A percentile compares a stretch with the other conserved stretches of the same genome.
phyloP scores from a whole-genome alignment of 2,888 invertebrate genomes.

The Sminthurides aquaticus region DNA sequence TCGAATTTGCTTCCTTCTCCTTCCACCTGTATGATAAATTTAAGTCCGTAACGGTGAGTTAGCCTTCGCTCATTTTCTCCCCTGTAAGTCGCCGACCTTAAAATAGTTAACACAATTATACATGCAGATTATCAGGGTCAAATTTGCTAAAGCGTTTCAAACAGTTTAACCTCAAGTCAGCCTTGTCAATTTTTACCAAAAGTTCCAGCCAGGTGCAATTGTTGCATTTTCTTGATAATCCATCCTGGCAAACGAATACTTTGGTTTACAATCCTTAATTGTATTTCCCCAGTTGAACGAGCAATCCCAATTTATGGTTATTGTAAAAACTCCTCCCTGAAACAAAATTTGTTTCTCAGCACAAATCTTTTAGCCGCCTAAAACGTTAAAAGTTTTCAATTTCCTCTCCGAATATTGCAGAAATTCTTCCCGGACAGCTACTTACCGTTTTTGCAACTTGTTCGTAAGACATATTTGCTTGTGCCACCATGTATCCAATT shows the following conservation, averaged over 20 bases:
- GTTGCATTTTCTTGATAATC: slow-evolving; percentile 47
- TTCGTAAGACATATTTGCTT: slow-evolving; percentile 43
- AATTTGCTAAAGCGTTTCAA: no score
- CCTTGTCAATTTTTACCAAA: slow-evolving; percentile 49
- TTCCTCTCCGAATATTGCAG: no score
- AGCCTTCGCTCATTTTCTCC: slow-evolving; percentile 47
- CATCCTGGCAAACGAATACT: slow-evolving; percentile 48
- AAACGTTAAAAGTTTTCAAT: background rate
- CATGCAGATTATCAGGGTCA: no score
- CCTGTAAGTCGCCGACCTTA: slow-evolving; percentile 47
- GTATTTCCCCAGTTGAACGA: slow-evolving; percentile 48
- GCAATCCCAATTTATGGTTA: slow-evolving; percentile 49
- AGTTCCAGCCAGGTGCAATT: slow-evolving; percentile 50
- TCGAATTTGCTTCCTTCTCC: slow-evolving; percentile 48
- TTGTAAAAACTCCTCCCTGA: slow-evolving; percentile 49
- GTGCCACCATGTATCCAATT: slow-evolving; percentile 47
- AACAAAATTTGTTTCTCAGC: background rate
- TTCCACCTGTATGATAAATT: slow-evolving; percentile 48
- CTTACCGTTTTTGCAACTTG: no score
- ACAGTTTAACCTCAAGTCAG: no score
- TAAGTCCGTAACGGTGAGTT: slow-evolving; percentile 49
- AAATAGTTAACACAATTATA: slow-evolving; percentile 1
- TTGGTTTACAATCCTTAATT: slow-evolving; percentile 48
- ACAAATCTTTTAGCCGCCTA: no score
- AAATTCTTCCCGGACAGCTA: no score